Evolutionary conservation across 2,113 vertebrate genomes (phyloP).

Genomic region (Speoplatyrhinus poulsoni): DNA sequence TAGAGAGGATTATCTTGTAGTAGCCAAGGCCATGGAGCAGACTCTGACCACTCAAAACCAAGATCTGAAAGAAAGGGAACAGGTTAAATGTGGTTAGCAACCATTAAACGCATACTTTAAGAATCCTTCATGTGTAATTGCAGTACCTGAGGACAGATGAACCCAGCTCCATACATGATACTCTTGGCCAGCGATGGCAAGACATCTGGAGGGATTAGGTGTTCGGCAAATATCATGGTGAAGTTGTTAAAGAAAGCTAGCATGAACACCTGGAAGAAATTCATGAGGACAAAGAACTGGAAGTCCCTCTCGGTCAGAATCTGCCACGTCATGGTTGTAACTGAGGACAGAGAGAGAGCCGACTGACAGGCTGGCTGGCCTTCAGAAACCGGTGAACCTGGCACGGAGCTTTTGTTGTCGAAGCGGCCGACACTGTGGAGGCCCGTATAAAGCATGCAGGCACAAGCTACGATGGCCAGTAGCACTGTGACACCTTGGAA

Average conservation of each 20-base stretch:
- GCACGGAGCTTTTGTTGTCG: constrained; percentile 58
- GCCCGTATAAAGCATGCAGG: constrained; percentile 84
- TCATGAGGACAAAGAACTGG: constrained; percentile 84
- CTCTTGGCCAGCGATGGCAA: constrained; percentile 82
- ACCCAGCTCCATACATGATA: constrained; percentile 87
- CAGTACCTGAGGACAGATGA: constrained; percentile 88
- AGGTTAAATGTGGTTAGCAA: background rate
- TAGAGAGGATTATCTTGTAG: constrained; percentile 85
- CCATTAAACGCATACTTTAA: background rate
- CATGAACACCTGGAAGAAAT: constrained; percentile 91
- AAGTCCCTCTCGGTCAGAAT: constrained; percentile 85
- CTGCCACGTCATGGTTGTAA: constrained; percentile 77
- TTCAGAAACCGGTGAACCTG: background rate
- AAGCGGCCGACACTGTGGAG: constrained; percentile 75
- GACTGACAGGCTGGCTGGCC: constrained; percentile 14
- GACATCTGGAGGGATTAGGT: constrained; percentile 82
- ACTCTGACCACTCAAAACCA: constrained; percentile 82
- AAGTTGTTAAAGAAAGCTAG: constrained; percentile 89
- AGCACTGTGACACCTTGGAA: constrained; percentile 79
- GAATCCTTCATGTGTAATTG: background rate
- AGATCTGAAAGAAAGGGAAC: constrained; percentile 72
- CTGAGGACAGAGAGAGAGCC: constrained; percentile 67
- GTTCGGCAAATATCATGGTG: constrained; percentile 87
- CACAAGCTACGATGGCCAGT: constrained; percentile 72
- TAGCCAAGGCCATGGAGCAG: constrained; percentile 82